Conservation (phyloP, 1,140 invertebrate species). For the Drosophila rufa region DNA sequence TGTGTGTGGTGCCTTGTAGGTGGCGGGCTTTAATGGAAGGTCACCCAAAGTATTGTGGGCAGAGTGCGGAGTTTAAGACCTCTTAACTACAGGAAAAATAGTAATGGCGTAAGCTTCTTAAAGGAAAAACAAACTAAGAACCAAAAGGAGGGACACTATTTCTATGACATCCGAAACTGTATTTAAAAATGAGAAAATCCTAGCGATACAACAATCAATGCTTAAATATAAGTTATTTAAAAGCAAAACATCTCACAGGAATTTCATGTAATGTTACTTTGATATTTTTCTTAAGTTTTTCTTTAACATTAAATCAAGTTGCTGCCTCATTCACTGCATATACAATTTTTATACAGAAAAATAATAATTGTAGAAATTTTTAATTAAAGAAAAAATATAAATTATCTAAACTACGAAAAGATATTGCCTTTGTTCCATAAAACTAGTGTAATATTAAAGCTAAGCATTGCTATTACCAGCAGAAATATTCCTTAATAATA, state of each 20-base stretch:
- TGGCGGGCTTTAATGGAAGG: slow-evolving; percentile 16
- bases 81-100: slow-evolving; percentile 14
- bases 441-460: neutral
- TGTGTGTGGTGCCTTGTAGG: neutral
- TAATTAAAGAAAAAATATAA: neutral
- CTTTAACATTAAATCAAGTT: no score
- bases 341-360: no score
- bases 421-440: neutral
- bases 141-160: neutral
- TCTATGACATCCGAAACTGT: no score
- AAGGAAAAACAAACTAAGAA: neutral
- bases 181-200: neutral
- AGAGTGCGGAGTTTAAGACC: slow-evolving; percentile 7
- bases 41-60: slow-evolving; percentile 2
- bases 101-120: slow-evolving; percentile 8
- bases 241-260: neutral
- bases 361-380: no score
- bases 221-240: neutral
- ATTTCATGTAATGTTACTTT: no score
- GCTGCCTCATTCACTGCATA: no score
- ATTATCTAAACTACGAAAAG: neutral
- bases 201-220: neutral
- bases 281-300: no score
- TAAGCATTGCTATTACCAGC: no score
- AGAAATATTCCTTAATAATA: neutral